Percentiles rank a stretch among this genome's conserved stretches.
Evolutionary conservation across 1,140 invertebrate genomes (phyloP).

Genomic region (Nymphalis io): DNA sequence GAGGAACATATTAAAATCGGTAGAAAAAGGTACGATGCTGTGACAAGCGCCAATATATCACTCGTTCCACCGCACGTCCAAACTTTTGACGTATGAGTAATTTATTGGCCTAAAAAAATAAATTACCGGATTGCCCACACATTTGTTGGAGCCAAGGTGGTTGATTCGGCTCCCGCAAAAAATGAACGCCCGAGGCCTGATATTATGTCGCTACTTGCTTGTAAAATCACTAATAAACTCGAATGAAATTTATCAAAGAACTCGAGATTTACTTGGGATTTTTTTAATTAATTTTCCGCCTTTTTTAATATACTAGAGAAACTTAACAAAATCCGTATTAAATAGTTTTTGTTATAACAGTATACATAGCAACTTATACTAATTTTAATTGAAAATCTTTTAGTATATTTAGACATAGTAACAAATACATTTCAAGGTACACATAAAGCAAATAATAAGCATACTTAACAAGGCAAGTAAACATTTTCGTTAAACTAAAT

Average conservation of each 20-base stretch:
- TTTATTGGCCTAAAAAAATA: constrained; percentile 79
- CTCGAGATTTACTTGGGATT: constrained; percentile 12
- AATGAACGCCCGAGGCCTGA: constrained; percentile 60
- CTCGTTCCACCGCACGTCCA: constrained; percentile 59
- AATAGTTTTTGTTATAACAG: too few species aligned
- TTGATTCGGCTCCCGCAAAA: constrained; percentile 77
- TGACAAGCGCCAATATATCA: constrained; percentile 79
- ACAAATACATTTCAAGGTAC: too few species aligned
- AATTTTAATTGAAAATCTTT: too few species aligned
- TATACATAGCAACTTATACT: too few species aligned
- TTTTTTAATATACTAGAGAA: background rate
- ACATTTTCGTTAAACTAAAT: too few species aligned
- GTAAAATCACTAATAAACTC: constrained; percentile 38
- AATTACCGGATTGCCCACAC: constrained; percentile 77
- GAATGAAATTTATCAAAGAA: constrained; percentile 27
- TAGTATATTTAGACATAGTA: too few species aligned
- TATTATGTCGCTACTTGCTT: constrained; percentile 69
- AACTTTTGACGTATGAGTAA: constrained; percentile 79
- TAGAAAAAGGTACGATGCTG: constrained; percentile 64
- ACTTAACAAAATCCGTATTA: background rate
- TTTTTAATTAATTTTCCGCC: constrained; percentile 19
- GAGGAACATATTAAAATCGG: constrained; percentile 64
- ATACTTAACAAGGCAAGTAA: too few species aligned
- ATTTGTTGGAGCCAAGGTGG: constrained; percentile 73
- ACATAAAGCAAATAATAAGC: too few species aligned